Evolutionary conservation across 2,888 invertebrate genomes (phyloP), one percentile per base, ranked within the genome.

Genomic region (Itoplectis maculator): DNA sequence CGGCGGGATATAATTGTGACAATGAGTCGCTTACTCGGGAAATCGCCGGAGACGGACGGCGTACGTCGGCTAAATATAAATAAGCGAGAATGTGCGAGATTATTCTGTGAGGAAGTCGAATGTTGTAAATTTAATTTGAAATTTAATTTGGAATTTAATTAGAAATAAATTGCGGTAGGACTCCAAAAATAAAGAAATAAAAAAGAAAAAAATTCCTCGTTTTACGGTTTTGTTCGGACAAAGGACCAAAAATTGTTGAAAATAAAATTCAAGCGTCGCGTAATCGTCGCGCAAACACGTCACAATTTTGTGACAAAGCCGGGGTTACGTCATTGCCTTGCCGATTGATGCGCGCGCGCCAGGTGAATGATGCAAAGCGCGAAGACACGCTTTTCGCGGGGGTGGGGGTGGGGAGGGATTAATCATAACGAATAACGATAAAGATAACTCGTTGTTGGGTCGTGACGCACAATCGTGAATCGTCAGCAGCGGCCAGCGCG

Each of bases 391-490:
- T 45, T 37, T 37, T 59, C 37, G n/a, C n/a, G n/a, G 54, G 70
- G 2, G 29, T 29, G 29, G 2, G 29, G 3, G 29, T 5, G 29
- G 29, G 29, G 29, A 29, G n/a, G 23, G 69, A 82, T 79, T 75
- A 79, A 78, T 82, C 78, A 79, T 82, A 59, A 68, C 49, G 42
- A 47, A 5, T 18, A 47, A 35, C 70, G 82, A 82, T 78, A 78
- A 78, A 70, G 82, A 78, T 68, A 78, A 79, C 56, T 56, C 78
- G 35, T 61, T 42, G 45, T 20, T 75, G 35, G 51, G 6, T 37
- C 56, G 59, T 82, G 82, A 82, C 82, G 82, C 78, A 82, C 70
- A 18, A 63, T 68, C 61, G 37, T 72, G 70, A 77, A 77, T 81
- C 73, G 68, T 61, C 20, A 6, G 3, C 3, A 29, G 3, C 29